These are phyloP conservation scores for Pipistrellus pygmaeus DNA, from an alignment of 2,797 vertebrate species.

Conservation along the genomic window DNA sequence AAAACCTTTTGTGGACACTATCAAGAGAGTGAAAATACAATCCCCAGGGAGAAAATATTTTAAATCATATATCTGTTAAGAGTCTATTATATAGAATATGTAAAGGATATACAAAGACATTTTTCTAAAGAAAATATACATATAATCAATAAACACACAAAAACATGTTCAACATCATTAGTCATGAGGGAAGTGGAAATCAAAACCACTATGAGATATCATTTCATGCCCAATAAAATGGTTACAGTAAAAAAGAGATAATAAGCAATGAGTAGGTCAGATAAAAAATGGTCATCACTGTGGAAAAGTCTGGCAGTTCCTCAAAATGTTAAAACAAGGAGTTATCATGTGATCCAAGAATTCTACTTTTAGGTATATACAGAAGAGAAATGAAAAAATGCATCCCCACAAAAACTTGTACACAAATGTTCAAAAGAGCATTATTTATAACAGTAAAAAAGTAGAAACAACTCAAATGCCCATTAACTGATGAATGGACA, in stretches of 20 bases:
- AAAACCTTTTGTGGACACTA: constrained; percentile 3
- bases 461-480: not conserved
- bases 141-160: not conserved
- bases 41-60: constrained; percentile 8
- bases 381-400: constrained; percentile 14
- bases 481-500: not conserved
- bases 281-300: not conserved
- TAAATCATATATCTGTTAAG: not conserved
- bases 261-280: not conserved
- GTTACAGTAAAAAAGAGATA: not conserved
- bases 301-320: not conserved
- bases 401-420: not conserved
- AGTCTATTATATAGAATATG: not conserved
- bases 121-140: not conserved
- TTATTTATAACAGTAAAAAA: not conserved
- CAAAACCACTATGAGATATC: not conserved
- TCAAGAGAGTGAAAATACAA: constrained; percentile 11
- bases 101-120: not conserved
- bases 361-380: not conserved
- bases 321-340: not conserved
- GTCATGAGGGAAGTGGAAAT: constrained; percentile 16
- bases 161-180: not conserved
- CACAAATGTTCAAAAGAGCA: not conserved
- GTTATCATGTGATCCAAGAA: not conserved
- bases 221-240: not conserved